Percentiles rank a stretch among this genome's conserved stretches.
These are phyloP conservation scores for Catocala fraxini DNA, from an alignment of 2,888 invertebrate species.

Conservation along the genomic window DNA sequence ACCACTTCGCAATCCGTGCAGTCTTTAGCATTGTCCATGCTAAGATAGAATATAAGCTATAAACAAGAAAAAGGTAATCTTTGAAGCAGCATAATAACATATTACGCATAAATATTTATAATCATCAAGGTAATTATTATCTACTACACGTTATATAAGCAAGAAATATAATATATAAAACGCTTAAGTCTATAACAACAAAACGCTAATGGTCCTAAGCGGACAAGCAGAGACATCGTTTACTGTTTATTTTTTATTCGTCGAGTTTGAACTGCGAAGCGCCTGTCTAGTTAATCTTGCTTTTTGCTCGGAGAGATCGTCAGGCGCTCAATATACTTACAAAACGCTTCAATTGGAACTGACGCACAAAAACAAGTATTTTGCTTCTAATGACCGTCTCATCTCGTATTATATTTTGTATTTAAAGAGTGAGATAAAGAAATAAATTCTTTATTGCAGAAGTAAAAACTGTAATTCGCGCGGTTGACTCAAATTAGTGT, in stretches of 20 bases:
- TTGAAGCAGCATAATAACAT: too few species aligned
- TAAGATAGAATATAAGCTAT: too few species aligned
- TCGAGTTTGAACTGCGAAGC: conserved; percentile 31
- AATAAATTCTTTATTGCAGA: too few species aligned
- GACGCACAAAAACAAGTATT: conserved; percentile 14
- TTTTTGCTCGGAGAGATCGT: conserved; percentile 34
- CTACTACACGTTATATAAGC: too few species aligned
- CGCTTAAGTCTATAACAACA: conserved; percentile 17
- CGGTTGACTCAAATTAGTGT: too few species aligned
- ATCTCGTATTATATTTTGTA: not conserved
- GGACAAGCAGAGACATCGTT: conserved; percentile 29
- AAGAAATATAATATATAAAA: not conserved
- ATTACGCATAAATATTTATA: too few species aligned
- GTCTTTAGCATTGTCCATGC: too few species aligned
- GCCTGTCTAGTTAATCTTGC: conserved; percentile 42
- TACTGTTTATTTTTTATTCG: conserved; percentile 37
- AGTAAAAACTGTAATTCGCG: too few species aligned
- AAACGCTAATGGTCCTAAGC: conserved; percentile 31
- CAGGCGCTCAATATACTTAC: conserved; percentile 30
- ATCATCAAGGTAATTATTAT: too few species aligned
- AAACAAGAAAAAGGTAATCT: too few species aligned
- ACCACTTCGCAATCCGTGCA: too few species aligned
- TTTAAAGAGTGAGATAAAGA: too few species aligned
- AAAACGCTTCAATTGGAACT: conserved; percentile 18
- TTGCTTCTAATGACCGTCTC: not conserved